These are phyloP conservation scores for Dermatemys mawii DNA, from an alignment of 2,113 vertebrate species.

Conservation along the genomic window DNA sequence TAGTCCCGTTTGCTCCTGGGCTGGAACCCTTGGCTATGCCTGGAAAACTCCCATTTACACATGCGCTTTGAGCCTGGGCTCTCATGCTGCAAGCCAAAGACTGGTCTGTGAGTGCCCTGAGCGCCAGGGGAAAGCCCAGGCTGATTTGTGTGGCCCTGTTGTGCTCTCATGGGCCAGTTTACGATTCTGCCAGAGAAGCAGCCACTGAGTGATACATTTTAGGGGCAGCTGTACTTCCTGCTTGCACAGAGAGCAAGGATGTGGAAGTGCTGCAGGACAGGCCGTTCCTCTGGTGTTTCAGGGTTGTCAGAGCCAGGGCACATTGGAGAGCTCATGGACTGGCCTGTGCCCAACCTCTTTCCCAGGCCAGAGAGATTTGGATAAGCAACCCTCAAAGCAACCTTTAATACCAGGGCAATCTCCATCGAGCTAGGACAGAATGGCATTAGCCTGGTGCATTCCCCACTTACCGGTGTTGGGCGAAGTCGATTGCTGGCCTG, in stretches of 20 bases:
- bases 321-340: not conserved
- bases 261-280: not conserved
- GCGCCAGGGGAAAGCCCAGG: no score
- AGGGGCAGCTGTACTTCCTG: no score
- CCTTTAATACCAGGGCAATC: fast-evolving
- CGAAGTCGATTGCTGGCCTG: slow-evolving; percentile 78
- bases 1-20: not conserved
- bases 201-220: no score
- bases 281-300: not conserved
- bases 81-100: no score
- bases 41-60: not conserved
- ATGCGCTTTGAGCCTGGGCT: not conserved
- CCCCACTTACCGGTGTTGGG: slow-evolving; percentile 83
- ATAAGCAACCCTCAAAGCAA: not conserved
- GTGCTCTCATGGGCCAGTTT: no score
- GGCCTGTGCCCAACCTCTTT: not conserved
- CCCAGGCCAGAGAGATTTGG: not conserved
- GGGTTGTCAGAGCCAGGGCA: not conserved
- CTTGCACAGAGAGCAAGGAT: not conserved
- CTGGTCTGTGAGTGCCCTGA: no score
- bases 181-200: no score
- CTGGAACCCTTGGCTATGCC: not conserved
- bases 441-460: not conserved
- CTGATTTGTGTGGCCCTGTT: no score
- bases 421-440: fast-evolving